A percentile compares a stretch with the other conserved stretches of the same genome.
phyloP scores from a whole-genome alignment of 2,888 invertebrate genomes.

The Toxonevra muliebris region DNA sequence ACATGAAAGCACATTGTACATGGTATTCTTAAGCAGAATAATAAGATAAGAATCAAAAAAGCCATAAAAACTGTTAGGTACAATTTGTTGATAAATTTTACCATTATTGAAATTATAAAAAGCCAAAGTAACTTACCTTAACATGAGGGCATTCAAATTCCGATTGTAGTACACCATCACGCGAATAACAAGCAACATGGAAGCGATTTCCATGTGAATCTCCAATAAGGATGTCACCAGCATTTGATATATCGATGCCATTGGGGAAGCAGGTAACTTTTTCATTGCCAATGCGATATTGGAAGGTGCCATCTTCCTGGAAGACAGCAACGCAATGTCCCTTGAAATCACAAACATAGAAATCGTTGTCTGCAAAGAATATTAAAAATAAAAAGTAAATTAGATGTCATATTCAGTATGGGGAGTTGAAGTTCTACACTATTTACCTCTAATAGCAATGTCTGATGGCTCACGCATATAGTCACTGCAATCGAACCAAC shows the following conservation, averaged over 20 bases:
- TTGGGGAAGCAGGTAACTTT: conserved; percentile 97
- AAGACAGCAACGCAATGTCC: conserved; percentile 98
- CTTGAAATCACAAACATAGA: conserved; percentile 97
- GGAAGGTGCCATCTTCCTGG: conserved; percentile 89
- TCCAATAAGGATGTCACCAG: conserved; percentile 94
- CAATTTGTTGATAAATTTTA: too few relatives aligned
- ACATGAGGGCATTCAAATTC: conserved; percentile 98
- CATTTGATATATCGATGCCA: conserved; percentile 97
- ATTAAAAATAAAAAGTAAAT: conserved; percentile 10
- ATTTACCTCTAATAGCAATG: conserved; percentile 88
- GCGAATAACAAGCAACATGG: conserved; percentile 94
- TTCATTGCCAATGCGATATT: conserved; percentile 94
- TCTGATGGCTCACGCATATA: conserved; percentile 98
- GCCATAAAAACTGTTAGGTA: too few relatives aligned
- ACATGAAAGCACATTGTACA: too few relatives aligned
- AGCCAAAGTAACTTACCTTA: conserved; percentile 73
- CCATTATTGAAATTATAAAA: neutral
- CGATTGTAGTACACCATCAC: conserved; percentile 85
- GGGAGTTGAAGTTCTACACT: conserved; percentile 18
- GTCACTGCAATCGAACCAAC: conserved; percentile 98
- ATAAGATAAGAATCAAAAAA: too few relatives aligned
- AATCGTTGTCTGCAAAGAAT: conserved; percentile 78
- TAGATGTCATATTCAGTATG: too few relatives aligned
- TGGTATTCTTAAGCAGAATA: too few relatives aligned
- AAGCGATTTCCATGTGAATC: conserved; percentile 98